Evolutionary conservation across 2,888 invertebrate genomes (phyloP).

Genomic region (Drosophila nr. perissopoda): DNA sequence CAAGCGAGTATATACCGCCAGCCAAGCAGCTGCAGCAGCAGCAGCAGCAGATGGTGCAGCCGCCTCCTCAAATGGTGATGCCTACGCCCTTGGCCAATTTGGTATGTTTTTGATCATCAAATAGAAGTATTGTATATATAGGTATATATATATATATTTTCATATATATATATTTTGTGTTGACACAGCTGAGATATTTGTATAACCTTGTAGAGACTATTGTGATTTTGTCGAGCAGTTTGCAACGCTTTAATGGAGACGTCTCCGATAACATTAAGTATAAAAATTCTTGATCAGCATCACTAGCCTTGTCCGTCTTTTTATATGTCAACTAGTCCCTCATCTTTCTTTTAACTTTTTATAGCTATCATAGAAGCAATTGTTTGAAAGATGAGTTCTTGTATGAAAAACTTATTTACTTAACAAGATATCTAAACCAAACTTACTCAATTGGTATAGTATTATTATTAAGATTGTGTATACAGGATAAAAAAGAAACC

Average conservation of each 20-base stretch:
- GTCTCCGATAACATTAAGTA: not conserved
- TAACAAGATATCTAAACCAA: not conserved
- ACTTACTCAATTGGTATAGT: not conserved
- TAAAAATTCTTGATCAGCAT: not conserved
- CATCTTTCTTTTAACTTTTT: not conserved
- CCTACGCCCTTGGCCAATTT: slow-evolving; percentile 59
- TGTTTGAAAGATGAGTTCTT: not conserved
- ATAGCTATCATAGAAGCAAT: not conserved
- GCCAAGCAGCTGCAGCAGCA: slow-evolving; percentile 29
- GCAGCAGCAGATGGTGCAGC: slow-evolving; percentile 28
- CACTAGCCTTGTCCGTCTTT: not conserved
- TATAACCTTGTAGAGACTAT: not conserved
- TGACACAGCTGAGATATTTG: not conserved
- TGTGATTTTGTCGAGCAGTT: not conserved
- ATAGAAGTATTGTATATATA: not conserved
- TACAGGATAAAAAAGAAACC: not conserved
- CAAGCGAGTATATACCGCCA: slow-evolving; percentile 48
- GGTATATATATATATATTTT: not conserved
- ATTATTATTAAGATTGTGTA: not conserved
- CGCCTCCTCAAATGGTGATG: slow-evolving; percentile 17
- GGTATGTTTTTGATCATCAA: slow-evolving; percentile 38
- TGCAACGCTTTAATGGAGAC: not conserved
- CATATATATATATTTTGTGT: not conserved
- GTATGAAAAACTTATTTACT: not conserved
- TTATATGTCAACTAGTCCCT: not conserved